Evolutionary conservation across 1,140 invertebrate species (phyloP).

Genomic region (Tetragnatha versicolor): DNA sequence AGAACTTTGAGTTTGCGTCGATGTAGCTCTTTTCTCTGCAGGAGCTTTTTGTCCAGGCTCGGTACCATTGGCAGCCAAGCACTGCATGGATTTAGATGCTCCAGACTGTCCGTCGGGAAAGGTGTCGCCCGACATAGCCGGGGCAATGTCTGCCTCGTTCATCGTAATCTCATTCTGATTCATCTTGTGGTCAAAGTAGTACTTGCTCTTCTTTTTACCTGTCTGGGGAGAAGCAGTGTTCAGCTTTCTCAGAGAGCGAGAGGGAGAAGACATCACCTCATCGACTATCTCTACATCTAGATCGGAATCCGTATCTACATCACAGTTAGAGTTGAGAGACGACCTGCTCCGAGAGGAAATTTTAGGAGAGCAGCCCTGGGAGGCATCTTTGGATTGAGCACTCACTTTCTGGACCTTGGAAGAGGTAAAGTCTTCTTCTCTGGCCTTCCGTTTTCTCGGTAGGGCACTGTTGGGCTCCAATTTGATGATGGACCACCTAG

Average conservation of each 20-base stretch:
- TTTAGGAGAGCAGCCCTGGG: not conserved
- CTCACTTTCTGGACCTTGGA: not conserved
- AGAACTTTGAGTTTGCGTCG: too few relatives aligned
- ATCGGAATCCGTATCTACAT: constrained; percentile 1
- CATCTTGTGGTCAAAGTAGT: not conserved
- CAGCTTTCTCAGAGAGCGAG: too few relatives aligned
- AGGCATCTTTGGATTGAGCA: not conserved
- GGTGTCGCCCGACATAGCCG: not conserved
- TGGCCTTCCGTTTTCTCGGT: not conserved
- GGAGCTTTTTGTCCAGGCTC: not conserved
- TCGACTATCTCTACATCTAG: constrained; percentile 17
- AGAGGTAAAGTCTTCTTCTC: not conserved
- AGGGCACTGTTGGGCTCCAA: not conserved
- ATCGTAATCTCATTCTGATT: not conserved
- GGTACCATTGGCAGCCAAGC: not conserved
- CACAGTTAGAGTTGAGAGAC: not conserved
- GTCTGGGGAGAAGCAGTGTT: not conserved
- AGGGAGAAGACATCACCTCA: not conserved
- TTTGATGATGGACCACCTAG: not conserved
- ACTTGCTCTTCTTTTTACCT: not conserved
- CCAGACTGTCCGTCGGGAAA: not conserved
- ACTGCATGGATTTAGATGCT: not conserved
- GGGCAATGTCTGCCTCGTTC: constrained; percentile 23
- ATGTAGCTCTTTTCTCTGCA: too few relatives aligned
- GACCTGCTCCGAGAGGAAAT: not conserved